These are phyloP conservation scores for Chelon auratus DNA, from an alignment of 2,797 vertebrate genomes.

Conservation along the genomic window DNA sequence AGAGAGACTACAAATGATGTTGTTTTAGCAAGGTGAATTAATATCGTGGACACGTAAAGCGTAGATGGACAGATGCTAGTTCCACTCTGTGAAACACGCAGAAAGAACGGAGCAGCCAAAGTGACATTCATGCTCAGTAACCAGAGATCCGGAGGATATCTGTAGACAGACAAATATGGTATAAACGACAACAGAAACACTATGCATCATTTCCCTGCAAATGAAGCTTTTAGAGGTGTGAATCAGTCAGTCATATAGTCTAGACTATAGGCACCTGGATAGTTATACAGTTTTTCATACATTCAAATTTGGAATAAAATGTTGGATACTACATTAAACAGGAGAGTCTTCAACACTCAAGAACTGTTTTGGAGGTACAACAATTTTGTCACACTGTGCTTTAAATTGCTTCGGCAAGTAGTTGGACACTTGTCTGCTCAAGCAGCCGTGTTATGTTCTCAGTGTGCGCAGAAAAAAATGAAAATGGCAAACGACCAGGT, in stretches of 20 bases:
- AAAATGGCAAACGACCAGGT: neutral
- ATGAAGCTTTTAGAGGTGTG: conserved; percentile 1
- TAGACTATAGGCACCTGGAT: neutral
- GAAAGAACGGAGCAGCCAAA: conserved; percentile 30
- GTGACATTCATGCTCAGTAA: conserved; percentile 42
- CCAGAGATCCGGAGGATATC: conserved; percentile 32
- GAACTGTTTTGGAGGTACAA: neutral
- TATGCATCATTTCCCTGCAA: conserved; percentile 16
- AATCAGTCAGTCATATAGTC: neutral
- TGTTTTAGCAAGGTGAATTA: conserved; percentile 42
- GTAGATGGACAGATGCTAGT: conserved; percentile 50
- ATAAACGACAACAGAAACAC: conserved; percentile 33
- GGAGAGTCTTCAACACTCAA: neutral
- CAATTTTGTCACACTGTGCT: neutral
- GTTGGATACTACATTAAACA: neutral
- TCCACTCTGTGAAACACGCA: conserved; percentile 43
- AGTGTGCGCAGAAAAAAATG: neutral
- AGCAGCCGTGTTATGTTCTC: neutral
- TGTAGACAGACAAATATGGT: conserved; percentile 34
- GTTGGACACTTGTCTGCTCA: neutral
- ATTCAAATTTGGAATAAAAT: neutral
- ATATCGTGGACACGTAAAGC: conserved; percentile 29
- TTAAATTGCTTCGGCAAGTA: neutral
- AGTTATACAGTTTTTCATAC: neutral
- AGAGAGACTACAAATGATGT: conserved; percentile 1